Evolutionary conservation across 2,888 invertebrate species (phyloP), one percentile per base, ranked within the genome.

Genomic region (Tetragonisca angustula): DNA sequence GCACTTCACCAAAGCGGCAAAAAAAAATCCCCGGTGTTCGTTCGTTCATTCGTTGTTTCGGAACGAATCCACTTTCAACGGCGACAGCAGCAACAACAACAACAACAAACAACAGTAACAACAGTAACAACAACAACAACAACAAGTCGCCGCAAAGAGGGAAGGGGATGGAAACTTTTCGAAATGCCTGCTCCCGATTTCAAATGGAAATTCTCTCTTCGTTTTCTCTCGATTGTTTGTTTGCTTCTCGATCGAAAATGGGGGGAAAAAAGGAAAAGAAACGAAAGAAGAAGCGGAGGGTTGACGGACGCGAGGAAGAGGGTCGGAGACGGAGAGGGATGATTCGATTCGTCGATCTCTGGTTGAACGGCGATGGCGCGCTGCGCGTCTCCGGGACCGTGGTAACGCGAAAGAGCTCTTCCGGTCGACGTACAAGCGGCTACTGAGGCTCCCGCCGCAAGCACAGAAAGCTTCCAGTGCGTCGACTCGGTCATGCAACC

Each of bases 381-480:
- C 80, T 76, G 70, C 83, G 76, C 88, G 87, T 77, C 74, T 59
- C 71, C 52, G 80, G 80, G 80, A 61, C 61, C 17, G 83, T 76
- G 78, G 87, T 84, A 75, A 89, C 90, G 90, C 83, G 82, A 81
- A 43, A 80, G 81, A 81, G 89, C 87, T 88, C 89, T 91, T 92
- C 89, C 92, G 88, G 91, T 88, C 92, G 91, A 91, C 91, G 93
- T 93, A 93, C 93, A 92, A 92, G 92, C 93, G 94, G 93, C 93
- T 93, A 94, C 94, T 94, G 94, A 94, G 89, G 92, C 93, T 93
- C 92, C 92, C 93, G 92, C 93, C 93, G 94, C 93, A 93, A 94
- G 94, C 91, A 91, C 92, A 87, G 88, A 87, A 90, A 93, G 93
- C 93, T 93, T 93, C 91, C 93, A 93, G 89, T 94, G 94, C 94